These are phyloP conservation scores for Euwallacea fornicatus DNA, from an alignment of 1,140 invertebrate genomes.

Conservation along the genomic window DNA sequence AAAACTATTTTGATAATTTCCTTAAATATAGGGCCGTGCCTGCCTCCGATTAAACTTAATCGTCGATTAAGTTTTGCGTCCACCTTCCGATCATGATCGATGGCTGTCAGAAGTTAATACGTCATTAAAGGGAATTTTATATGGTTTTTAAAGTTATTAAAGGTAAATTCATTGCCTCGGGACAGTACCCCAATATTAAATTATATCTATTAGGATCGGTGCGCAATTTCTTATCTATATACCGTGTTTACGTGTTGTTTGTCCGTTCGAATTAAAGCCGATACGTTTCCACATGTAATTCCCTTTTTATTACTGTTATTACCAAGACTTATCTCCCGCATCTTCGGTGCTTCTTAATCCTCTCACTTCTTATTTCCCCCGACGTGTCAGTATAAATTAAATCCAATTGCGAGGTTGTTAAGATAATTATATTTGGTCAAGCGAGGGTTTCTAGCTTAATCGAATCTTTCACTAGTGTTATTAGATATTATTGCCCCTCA, in stretches of 20 bases:
- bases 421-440: slow-evolving; percentile 14
- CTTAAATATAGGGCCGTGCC: no score
- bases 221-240: background rate
- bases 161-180: no score
- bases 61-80: no score
- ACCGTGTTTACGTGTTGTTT: slow-evolving; percentile 5
- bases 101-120: no score
- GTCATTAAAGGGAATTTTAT: no score
- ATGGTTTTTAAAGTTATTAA: no score
- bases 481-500: background rate
- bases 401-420: slow-evolving; percentile 19
- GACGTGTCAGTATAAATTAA: slow-evolving; percentile 21
- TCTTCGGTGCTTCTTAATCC: slow-evolving; percentile 21
- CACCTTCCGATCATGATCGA: no score
- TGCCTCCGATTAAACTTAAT: no score
- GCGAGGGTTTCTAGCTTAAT: slow-evolving; percentile 7
- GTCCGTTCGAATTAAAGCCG: slow-evolving; percentile 11
- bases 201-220: no score
- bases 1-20: no score
- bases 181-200: no score
- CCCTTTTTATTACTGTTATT: slow-evolving; percentile 26
- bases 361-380: slow-evolving; percentile 16
- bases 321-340: slow-evolving; percentile 22
- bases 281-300: slow-evolving; percentile 12
- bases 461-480: slow-evolving; percentile 1